These are phyloP conservation scores for Serinus canaria DNA, from an alignment of 2,113 vertebrate species.

Conservation along the genomic window DNA sequence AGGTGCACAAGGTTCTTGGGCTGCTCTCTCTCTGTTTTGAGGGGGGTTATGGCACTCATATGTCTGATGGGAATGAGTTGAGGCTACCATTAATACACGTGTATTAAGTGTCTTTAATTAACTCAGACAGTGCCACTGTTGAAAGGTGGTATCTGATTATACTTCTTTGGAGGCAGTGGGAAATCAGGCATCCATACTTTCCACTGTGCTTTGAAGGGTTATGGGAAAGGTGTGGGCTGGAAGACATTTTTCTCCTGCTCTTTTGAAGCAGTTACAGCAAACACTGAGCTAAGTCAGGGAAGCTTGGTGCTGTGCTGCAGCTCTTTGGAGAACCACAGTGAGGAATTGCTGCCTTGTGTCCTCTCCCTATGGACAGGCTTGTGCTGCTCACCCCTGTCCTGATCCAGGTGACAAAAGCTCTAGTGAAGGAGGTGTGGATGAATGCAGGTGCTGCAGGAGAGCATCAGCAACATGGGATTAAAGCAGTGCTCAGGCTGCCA, in stretches of 20 bases:
- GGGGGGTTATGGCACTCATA: background rate
- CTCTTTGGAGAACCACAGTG: fast-evolving
- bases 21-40: background rate
- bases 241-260: background rate
- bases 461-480: background rate
- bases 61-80: background rate
- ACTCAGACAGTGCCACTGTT: background rate
- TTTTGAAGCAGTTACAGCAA: background rate
- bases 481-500: background rate
- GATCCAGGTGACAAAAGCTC: fast-evolving
- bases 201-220: background rate
- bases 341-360: background rate
- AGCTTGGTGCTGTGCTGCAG: background rate
- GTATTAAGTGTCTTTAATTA: background rate
- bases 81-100: background rate
- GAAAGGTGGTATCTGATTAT: background rate
- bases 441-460: background rate
- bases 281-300: background rate
- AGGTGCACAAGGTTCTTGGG: background rate
- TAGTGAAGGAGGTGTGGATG: background rate
- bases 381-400: fast-evolving
- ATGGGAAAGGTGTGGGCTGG: background rate
- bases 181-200: background rate
- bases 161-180: background rate
- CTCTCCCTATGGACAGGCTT: background rate